Evolutionary conservation across 2,888 invertebrate genomes (phyloP).

Genomic region (Allolobophora icterica): DNA sequence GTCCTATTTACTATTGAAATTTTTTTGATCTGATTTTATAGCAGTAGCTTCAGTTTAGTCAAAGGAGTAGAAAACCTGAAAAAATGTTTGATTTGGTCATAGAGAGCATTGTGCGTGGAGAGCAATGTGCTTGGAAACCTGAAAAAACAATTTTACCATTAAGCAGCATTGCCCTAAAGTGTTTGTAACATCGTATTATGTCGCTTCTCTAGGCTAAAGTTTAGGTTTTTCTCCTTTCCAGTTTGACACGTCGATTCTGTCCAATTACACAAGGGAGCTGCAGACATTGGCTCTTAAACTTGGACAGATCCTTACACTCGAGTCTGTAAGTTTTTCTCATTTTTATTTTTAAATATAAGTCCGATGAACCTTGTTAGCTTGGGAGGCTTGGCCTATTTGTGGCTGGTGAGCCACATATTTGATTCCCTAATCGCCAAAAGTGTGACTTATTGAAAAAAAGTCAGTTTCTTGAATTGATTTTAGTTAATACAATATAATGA

Average conservation of each 20-base stretch:
- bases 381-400: background rate
- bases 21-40: too few species aligned
- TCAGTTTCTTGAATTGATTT: too few species aligned
- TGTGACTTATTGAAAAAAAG: too few species aligned
- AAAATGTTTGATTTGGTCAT: background rate
- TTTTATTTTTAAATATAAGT: background rate
- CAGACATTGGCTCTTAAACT: conserved; percentile 77
- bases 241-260: conserved; percentile 70
- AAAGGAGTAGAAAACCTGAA: too few species aligned
- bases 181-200: background rate
- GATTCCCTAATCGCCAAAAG: too few species aligned
- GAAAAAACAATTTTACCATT: background rate
- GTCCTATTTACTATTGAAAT: too few species aligned
- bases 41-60: too few species aligned
- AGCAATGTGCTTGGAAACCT: too few species aligned
- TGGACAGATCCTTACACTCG: conserved; percentile 75
- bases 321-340: conserved; percentile 64
- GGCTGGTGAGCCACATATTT: background rate
- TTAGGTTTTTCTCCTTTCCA: conserved; percentile 46
- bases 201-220: background rate
- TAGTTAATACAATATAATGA: too few species aligned
- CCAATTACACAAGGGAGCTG: conserved; percentile 75
- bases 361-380: too few species aligned
- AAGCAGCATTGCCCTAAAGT: background rate
- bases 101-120: background rate